Evolutionary conservation across 1,140 invertebrate genomes (phyloP).

Genomic region (Aphaenogaster floridana): DNA sequence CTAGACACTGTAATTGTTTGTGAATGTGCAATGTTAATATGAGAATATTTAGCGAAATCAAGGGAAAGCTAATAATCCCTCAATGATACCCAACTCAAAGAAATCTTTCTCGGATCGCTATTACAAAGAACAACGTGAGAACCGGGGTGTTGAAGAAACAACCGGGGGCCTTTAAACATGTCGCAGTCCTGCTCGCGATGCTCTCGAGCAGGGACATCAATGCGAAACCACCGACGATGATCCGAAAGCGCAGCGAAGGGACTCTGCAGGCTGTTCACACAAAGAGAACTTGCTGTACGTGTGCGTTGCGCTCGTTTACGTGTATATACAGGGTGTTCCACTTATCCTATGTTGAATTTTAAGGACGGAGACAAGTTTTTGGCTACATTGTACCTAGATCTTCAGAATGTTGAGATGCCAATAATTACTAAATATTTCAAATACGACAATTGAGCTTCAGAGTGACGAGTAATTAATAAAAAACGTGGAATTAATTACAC

Average conservation of each 20-base stretch:
- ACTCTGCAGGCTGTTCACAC: conserved; percentile 39
- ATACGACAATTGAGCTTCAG: neutral
- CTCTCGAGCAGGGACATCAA: conserved; percentile 53
- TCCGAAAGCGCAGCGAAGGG: conserved; percentile 47
- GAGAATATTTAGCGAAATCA: neutral
- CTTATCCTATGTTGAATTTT: neutral
- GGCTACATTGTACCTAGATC: neutral
- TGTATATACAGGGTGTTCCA: conserved; percentile 30
- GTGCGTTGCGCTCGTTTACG: conserved; percentile 13
- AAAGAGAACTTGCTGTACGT: conserved; percentile 23
- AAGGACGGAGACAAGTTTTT: neutral
- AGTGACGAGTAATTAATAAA: neutral
- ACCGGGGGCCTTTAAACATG: conserved; percentile 47
- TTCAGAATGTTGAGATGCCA: neutral
- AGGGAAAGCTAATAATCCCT: conserved; percentile 11
- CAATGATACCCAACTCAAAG: neutral
- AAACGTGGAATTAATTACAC: neutral
- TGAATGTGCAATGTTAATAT: neutral
- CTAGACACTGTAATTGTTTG: neutral
- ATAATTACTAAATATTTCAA: neutral
- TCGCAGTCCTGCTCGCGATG: conserved; percentile 15
- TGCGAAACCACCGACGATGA: conserved; percentile 60
- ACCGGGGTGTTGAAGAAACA: conserved; percentile 45
- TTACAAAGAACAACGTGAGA: conserved; percentile 54
- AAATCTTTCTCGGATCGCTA: conserved; percentile 23